Evolutionary conservation across 2,888 invertebrate genomes (phyloP).

Genomic region (Macrosiphum euphorbiae): DNA sequence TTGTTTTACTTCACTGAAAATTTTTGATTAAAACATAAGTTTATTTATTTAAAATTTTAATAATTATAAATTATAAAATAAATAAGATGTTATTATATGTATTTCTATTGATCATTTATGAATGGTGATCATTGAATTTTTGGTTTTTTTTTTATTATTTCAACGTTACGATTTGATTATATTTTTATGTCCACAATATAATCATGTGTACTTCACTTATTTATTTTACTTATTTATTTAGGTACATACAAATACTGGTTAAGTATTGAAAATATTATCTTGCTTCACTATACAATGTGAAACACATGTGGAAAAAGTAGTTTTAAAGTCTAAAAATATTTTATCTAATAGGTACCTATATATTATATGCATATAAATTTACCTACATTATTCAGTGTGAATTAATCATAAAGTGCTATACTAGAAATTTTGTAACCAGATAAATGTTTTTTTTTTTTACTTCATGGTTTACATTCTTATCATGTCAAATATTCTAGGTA

Average conservation of each 20-base stretch:
- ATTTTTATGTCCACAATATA: neutral
- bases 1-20: neutral
- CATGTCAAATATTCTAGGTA: neutral
- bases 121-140: neutral
- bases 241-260: no score
- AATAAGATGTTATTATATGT: neutral
- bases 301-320: neutral
- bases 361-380: neutral
- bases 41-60: neutral
- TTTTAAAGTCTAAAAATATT: neutral
- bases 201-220: neutral
- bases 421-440: neutral
- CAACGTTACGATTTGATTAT: neutral
- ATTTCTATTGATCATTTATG: neutral
- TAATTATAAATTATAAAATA: neutral
- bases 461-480: neutral
- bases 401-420: neutral
- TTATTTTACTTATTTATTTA: neutral
- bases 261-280: conserved; percentile 13
- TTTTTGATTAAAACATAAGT: neutral
- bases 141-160: neutral
- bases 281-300: neutral
- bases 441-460: neutral
- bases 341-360: neutral
- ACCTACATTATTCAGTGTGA: neutral